Base-by-base conservation (phyloP, 2,797 vertebrate genomes). In the Gymnopithys bicolor region DNA sequence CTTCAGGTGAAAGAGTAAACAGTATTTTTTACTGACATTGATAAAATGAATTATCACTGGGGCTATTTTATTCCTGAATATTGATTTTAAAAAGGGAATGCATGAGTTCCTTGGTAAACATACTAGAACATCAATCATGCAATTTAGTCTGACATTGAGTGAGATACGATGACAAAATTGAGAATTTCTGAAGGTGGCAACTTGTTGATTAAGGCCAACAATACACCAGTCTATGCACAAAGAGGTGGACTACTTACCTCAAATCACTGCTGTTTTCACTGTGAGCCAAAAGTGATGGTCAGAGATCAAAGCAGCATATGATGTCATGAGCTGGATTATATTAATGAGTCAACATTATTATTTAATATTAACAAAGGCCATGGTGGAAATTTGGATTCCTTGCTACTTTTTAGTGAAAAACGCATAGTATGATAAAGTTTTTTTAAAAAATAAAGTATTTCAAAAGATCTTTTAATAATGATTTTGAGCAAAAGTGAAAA, bases 111-210 rank as follows among this genome's bases (percentile, higher is more conserved):
- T 91, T 89, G 86, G 93, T 90, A 89, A 96, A 87, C 12, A 94
- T 67, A 53, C 85, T 74, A 60, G 67, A 82, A 79, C 90, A 96
- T 96, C 95, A 96, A 84, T 97, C 87, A 97, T 94, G 91, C 45
- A 95, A 95, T 97, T 97, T 98, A 76, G 33, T 74, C 48, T 97
- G 92, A 95, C 95, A 97, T 93, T 85, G 89, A 94, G 43, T 92
- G 58, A 93, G 89, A 56, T 67, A 39, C 15, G 1, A 45, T 74
- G 33, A 93, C 92, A 93, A 91, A 67, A 71, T 8, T 6, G 2
- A 33, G 68, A 88, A 37, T 79, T 84, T 95, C 71, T 96, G 66
- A 97, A 95, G 94, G 74, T 96, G 93, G 95, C 55, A 91, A 91
- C 89, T 84, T 95, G 89, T 95, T 94, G 79, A 83, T 82, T 59